phyloP scores from a whole-genome alignment of 2,888 invertebrate species.

The Brachypterus glaber region DNA sequence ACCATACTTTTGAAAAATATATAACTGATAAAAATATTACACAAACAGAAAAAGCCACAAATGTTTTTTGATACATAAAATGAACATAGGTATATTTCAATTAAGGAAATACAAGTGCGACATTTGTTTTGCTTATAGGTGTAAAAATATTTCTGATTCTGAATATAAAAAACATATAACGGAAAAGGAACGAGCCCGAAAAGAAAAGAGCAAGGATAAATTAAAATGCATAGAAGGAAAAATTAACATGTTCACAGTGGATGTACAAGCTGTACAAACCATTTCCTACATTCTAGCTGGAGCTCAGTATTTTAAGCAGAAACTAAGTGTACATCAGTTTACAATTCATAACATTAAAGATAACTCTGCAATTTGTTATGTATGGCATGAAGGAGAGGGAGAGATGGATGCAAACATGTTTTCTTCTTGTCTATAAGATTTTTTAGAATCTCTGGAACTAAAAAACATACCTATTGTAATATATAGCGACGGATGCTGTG shows the following conservation, averaged over 20 bases:
- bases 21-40: no score
- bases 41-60: no score
- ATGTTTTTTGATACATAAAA: no score
- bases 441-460: no score
- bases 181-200: constrained; percentile 21
- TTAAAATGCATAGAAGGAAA: constrained; percentile 14
- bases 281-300: constrained; percentile 14
- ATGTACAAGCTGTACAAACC: constrained; percentile 18
- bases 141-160: constrained; percentile 20
- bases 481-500: no score
- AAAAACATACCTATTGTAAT: no score
- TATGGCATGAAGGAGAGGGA: constrained; percentile 4
- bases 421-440: constrained; percentile 5
- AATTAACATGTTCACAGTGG: constrained; percentile 19
- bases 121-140: constrained; percentile 18
- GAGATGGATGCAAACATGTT: constrained; percentile 7
- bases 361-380: constrained; percentile 1
- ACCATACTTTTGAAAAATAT: no score
- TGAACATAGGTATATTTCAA: constrained; percentile 15
- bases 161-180: constrained; percentile 17
- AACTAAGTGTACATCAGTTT: constrained; percentile 26
- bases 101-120: constrained; percentile 18
- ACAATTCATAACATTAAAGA: constrained; percentile 16
- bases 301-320: constrained; percentile 24
- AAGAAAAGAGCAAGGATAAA: constrained; percentile 22